A percentile compares a stretch with the other conserved stretches of the same genome.
These are phyloP conservation scores for Eilema caniola DNA, from an alignment of 2,888 invertebrate genomes.

Conservation along the genomic window DNA sequence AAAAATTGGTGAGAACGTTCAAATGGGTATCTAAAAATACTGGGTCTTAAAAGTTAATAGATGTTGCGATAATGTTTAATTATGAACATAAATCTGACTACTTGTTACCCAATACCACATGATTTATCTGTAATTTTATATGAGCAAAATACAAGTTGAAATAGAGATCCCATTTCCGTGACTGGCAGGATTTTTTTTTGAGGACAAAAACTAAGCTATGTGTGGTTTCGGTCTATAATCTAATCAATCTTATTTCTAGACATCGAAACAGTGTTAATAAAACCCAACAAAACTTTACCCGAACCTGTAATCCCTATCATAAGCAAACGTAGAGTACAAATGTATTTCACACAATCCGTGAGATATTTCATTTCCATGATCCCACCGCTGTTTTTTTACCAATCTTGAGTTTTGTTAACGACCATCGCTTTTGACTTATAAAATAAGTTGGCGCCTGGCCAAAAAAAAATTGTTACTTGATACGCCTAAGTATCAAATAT, in stretches of 20 bases:
- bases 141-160: neutral
- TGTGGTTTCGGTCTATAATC: neutral
- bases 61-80: neutral
- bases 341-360: neutral
- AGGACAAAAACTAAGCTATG: neutral
- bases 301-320: neutral
- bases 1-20: neutral
- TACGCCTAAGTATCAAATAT: slow-evolving; percentile 65
- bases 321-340: neutral
- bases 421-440: slow-evolving; percentile 35
- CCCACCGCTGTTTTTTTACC: slow-evolving; percentile 39
- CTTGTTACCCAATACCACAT: neutral
- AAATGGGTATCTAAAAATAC: neutral
- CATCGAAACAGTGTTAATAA: too few relatives aligned
- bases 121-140: neutral
- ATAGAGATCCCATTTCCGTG: too few relatives aligned
- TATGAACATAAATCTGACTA: neutral
- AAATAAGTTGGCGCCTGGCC: slow-evolving; percentile 76
- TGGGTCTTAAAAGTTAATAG: neutral
- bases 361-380: slow-evolving; percentile 35
- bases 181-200: neutral
- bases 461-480: slow-evolving; percentile 67
- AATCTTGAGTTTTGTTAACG: slow-evolving; percentile 44
- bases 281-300: neutral
- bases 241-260: neutral